Conservation (phyloP, 2,797 vertebrate genomes). For the Nyctibius grandis region DNA sequence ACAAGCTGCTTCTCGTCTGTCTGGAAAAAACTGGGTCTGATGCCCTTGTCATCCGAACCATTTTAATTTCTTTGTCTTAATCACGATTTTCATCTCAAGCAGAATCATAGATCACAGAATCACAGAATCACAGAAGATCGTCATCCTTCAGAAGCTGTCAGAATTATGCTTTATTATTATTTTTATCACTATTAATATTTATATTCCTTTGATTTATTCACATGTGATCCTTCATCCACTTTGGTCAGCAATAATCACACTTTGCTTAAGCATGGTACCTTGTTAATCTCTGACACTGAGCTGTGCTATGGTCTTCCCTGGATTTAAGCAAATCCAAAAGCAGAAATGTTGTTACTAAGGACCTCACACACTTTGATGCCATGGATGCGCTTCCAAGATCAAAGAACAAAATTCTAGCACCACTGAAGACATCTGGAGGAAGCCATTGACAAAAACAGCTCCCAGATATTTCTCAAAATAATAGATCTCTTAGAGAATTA, state of each 20-base stretch:
- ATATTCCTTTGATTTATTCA: not conserved
- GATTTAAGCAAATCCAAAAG: slow-evolving; percentile 27
- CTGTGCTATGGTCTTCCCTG: not conserved
- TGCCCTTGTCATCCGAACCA: not conserved
- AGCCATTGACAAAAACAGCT: not conserved
- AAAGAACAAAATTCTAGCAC: not conserved
- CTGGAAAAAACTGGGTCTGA: not conserved
- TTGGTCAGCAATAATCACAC: slow-evolving; percentile 5
- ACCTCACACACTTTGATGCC: not conserved
- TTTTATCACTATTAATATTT: not conserved
- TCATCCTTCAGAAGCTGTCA: not conserved
- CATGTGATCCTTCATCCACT: not conserved
- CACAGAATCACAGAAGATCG: not conserved
- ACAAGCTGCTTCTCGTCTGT: not conserved
- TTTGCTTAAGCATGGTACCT: not conserved
- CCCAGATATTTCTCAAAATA: not conserved
- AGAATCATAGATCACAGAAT: not conserved
- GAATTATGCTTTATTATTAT: not conserved
- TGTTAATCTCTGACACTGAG: slow-evolving; percentile 28
- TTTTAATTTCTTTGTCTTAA: slow-evolving; percentile 38
- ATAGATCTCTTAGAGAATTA: not conserved
- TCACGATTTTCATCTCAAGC: slow-evolving; percentile 14
- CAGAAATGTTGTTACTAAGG: not conserved
- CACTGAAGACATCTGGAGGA: not conserved
- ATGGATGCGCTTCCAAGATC: not conserved